A percentile compares a stretch with the other conserved stretches of the same genome.
Conservation (phyloP, 2,113 vertebrate genomes). For the Mirounga angustirostris region DNA sequence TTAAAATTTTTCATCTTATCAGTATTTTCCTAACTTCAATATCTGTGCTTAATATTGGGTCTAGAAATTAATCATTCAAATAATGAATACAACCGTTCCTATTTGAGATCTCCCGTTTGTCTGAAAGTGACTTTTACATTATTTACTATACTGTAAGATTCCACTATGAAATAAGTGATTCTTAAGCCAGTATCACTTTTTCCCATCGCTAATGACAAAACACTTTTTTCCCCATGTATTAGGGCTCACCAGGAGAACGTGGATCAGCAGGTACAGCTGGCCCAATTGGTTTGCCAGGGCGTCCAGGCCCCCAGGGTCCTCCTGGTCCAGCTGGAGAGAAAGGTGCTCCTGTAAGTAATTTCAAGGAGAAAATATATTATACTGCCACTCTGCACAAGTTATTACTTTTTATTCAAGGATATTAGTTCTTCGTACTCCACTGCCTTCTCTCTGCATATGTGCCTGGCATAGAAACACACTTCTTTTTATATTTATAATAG, state of each 20-base stretch:
- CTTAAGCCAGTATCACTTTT: neutral
- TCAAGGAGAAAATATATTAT: neutral
- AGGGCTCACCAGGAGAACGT: slow-evolving; percentile 98
- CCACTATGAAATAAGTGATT: neutral
- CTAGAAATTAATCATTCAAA: neutral
- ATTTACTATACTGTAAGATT: neutral
- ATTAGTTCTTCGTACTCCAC: slow-evolving; percentile 52
- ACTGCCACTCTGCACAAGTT: neutral
- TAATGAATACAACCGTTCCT: neutral
- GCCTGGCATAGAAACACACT: neutral
- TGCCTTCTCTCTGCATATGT: slow-evolving; percentile 38
- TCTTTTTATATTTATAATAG: slow-evolving; percentile 68
- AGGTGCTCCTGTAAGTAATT: slow-evolving; percentile 94
- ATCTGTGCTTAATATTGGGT: neutral
- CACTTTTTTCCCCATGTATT: neutral
- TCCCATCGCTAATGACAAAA: neutral
- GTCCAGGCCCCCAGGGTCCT: slow-evolving; percentile 96
- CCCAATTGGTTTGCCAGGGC: slow-evolving; percentile 95
- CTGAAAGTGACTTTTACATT: neutral
- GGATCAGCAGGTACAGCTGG: slow-evolving; percentile 95
- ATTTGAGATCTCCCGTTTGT: neutral
- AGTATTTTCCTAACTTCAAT: neutral
- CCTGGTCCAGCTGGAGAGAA: slow-evolving; percentile 98
- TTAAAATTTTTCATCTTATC: neutral
- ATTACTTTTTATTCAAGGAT: slow-evolving; percentile 54